phyloP scores from a whole-genome alignment of 2,888 invertebrate genomes.

The Amiota communis region DNA sequence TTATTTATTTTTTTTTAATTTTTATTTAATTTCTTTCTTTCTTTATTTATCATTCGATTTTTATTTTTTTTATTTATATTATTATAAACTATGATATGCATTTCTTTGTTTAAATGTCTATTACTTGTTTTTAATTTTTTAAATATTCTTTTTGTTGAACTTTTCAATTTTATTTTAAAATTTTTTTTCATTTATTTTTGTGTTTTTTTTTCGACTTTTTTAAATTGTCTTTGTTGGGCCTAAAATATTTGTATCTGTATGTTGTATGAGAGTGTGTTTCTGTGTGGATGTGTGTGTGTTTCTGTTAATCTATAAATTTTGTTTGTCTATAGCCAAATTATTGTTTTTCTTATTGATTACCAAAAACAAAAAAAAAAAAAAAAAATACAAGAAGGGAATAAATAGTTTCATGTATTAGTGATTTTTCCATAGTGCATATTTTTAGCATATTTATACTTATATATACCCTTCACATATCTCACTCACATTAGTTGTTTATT shows the following conservation, averaged over 20 bases:
- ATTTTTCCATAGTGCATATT: too few species aligned
- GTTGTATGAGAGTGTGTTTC: slow-evolving; percentile 5
- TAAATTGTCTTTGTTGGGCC: slow-evolving; percentile 22
- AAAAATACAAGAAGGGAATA: too few species aligned
- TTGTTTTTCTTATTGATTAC: too few species aligned
- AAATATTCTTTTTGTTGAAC: slow-evolving; percentile 37
- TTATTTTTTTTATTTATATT: slow-evolving; percentile 42
- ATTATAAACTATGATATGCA: slow-evolving; percentile 94
- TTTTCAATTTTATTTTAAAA: background rate
- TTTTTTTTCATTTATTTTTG: slow-evolving; percentile 46
- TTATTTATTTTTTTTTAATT: slow-evolving; percentile 8
- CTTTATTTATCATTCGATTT: slow-evolving; percentile 76
- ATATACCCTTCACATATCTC: too few species aligned
- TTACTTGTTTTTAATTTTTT: slow-evolving; percentile 34
- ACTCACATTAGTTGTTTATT: too few species aligned
- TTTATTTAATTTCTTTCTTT: slow-evolving; percentile 33
- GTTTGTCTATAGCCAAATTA: too few species aligned
- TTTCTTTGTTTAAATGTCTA: slow-evolving; percentile 73
- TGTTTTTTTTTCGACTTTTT: slow-evolving; percentile 49
- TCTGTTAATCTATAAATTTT: too few species aligned
- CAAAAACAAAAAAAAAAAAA: too few species aligned
- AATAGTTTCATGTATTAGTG: too few species aligned
- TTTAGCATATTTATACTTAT: too few species aligned
- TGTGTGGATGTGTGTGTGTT: background rate
- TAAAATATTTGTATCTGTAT: slow-evolving; percentile 22